A percentile compares a stretch with the other conserved stretches of the same genome.
Evolutionary conservation across 2,113 vertebrate genomes (phyloP).

Genomic region (Eidolon helvum): DNA sequence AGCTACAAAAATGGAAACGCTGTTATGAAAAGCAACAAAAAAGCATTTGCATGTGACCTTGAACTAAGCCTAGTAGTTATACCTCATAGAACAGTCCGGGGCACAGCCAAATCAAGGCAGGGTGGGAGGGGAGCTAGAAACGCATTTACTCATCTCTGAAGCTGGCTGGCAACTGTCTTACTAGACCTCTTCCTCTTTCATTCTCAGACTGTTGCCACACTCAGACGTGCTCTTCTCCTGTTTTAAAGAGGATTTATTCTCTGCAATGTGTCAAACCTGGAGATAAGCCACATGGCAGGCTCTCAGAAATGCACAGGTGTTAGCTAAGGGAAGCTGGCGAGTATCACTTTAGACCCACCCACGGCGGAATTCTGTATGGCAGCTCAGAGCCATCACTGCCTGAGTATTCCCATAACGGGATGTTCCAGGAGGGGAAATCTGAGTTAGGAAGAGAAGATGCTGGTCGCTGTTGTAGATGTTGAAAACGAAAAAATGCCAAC

Average conservation of each 20-base stretch:
- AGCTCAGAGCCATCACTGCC: neutral
- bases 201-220: accelerated
- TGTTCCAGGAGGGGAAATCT: neutral
- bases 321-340: neutral
- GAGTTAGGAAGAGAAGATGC: neutral
- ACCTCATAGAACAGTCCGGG: neutral
- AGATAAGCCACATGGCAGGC: accelerated
- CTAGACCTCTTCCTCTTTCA: neutral
- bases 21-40: neutral
- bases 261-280: accelerated
- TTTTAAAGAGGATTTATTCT: neutral
- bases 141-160: neutral
- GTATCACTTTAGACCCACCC: neutral
- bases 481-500: neutral
- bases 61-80: neutral
- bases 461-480: neutral
- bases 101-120: neutral
- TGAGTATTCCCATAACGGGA: neutral
- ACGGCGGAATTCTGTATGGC: too few relatives aligned
- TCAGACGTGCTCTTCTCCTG: too few relatives aligned
- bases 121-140: neutral
- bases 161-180: neutral
- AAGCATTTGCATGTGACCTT: neutral
- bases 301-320: neutral
- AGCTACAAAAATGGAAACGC: accelerated